These are phyloP conservation scores for Hypsibius dujardini DNA, from an alignment of 1,140 invertebrate genomes.

Conservation along the genomic window DNA sequence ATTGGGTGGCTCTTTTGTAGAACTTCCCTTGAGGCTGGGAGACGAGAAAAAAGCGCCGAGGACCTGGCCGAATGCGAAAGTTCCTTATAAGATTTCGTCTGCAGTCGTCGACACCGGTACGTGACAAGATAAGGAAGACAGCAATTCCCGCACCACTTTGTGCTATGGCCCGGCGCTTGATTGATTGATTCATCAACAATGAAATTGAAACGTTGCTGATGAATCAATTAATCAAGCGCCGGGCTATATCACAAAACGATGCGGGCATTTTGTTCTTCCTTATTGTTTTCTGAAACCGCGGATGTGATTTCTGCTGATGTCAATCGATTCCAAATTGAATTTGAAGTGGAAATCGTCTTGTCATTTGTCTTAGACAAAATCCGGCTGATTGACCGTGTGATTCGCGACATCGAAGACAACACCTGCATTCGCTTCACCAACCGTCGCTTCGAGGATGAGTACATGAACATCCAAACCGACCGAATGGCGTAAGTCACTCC, in stretches of 20 bases:
- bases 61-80: background rate
- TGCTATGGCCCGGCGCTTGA: too few species aligned
- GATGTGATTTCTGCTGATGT: too few species aligned
- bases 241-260: background rate
- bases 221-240: too few species aligned
- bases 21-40: background rate
- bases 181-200: too few species aligned
- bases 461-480: slow-evolving; percentile 11
- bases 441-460: background rate
- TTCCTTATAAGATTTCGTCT: background rate
- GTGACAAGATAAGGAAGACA: too few species aligned
- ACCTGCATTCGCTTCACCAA: slow-evolving; percentile 5
- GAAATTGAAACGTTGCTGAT: background rate
- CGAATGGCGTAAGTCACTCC: background rate
- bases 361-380: background rate
- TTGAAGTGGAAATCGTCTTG: background rate
- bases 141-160: too few species aligned
- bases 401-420: slow-evolving; percentile 1
- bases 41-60: background rate
- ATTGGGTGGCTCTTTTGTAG: background rate
- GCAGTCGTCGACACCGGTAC: background rate
- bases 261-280: background rate
- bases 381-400: background rate
- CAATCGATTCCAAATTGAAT: background rate
- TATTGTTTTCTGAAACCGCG: too few species aligned